A percentile compares a stretch with the other conserved stretches of the same genome.
phyloP scores from a whole-genome alignment of 2,888 invertebrate genomes.

The Agrenia bidenticulata region DNA sequence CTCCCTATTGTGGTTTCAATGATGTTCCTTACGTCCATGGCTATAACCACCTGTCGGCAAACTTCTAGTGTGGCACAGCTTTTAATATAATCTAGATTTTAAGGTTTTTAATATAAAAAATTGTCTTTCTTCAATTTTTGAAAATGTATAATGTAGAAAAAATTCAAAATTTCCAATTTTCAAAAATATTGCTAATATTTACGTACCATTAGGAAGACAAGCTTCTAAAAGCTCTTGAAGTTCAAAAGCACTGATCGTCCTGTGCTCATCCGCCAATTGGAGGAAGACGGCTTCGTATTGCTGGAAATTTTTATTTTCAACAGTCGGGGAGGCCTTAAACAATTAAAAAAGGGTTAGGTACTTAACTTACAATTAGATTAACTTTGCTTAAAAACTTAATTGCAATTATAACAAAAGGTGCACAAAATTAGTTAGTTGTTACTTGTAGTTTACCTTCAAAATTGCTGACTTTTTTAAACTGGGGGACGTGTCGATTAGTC shows the following conservation, averaged over 20 bases:
- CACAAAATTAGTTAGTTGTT: no score
- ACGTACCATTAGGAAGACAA: constrained; percentile 76
- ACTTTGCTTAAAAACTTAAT: no score
- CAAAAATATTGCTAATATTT: constrained; percentile 14
- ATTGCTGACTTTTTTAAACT: constrained; percentile 71
- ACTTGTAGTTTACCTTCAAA: constrained; percentile 62
- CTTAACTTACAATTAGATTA: no score
- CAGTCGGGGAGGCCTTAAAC: constrained; percentile 63
- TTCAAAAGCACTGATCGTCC: constrained; percentile 86
- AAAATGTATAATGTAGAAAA: background rate
- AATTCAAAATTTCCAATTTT: constrained; percentile 2
- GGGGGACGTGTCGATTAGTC: constrained; percentile 65
- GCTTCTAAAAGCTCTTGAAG: constrained; percentile 85
- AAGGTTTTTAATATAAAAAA: constrained; percentile 4
- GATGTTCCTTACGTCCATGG: constrained; percentile 89
- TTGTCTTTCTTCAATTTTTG: background rate
- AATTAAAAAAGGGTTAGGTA: background rate
- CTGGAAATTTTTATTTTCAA: constrained; percentile 70
- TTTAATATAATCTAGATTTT: constrained; percentile 77
- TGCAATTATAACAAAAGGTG: background rate
- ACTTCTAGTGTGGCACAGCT: constrained; percentile 91
- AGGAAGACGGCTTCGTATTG: constrained; percentile 89
- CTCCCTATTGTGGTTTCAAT: no score
- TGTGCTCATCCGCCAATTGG: constrained; percentile 85
- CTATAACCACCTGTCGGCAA: constrained; percentile 82